Conservation (phyloP, 2,797 vertebrate genomes). For the Muscicapa comitata region DNA sequence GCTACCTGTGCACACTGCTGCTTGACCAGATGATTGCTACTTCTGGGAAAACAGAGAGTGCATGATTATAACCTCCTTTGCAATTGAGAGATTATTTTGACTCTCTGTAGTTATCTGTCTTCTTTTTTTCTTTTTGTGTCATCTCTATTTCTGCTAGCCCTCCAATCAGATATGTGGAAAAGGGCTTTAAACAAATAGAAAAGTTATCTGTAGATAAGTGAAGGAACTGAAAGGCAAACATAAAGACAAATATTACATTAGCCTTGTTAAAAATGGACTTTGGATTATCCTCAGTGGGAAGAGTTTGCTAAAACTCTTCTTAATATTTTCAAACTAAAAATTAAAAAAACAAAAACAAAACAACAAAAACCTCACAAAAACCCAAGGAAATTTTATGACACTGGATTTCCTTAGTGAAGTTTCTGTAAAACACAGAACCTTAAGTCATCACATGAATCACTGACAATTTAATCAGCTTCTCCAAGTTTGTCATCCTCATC, state of each 20-base stretch:
- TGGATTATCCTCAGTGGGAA: not conserved
- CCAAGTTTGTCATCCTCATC: conserved; percentile 63
- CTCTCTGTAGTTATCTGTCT: not conserved
- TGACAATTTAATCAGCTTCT: conserved; percentile 73
- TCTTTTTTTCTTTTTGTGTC: not conserved
- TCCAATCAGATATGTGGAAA: not conserved
- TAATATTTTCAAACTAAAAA: not conserved
- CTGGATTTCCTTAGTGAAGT: conserved; percentile 34
- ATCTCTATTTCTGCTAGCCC: not conserved
- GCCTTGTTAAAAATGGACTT: not conserved
- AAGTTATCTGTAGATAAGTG: not conserved
- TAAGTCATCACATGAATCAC: conserved; percentile 57
- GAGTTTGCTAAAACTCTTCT: not conserved
- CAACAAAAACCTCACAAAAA: not conserved
- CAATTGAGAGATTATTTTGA: not conserved
- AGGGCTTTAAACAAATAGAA: not conserved
- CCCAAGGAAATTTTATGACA: not conserved
- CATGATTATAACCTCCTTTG: not conserved
- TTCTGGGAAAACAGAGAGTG: not conserved
- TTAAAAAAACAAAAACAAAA: not conserved
- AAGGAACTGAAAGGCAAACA: not conserved
- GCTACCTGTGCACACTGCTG: not conserved
- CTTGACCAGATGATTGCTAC: not conserved
- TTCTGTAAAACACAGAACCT: conserved; percentile 44
- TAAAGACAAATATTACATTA: not conserved